Evolutionary conservation across 1,140 invertebrate species (phyloP).

Genomic region (Aphelinus certus): DNA sequence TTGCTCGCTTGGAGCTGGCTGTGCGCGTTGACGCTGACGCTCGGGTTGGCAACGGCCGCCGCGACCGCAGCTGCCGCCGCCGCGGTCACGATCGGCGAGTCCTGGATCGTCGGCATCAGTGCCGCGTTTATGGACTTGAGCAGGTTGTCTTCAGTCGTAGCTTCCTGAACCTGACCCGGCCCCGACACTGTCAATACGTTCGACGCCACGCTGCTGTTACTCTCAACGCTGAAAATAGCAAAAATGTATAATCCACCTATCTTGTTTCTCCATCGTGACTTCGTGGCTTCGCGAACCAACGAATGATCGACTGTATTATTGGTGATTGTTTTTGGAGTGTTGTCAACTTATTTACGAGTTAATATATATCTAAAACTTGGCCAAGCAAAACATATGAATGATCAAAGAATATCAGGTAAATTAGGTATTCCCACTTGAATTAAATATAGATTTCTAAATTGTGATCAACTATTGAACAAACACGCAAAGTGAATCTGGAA

Average conservation of each 20-base stretch:
- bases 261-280: no score
- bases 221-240: constrained; percentile 40
- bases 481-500: no score
- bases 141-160: constrained; percentile 66
- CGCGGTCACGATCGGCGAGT: constrained; percentile 66
- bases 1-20: constrained; percentile 53
- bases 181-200: constrained; percentile 22
- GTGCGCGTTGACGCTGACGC: constrained; percentile 48
- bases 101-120: constrained; percentile 66
- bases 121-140: constrained; percentile 64
- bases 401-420: no score
- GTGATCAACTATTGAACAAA: no score
- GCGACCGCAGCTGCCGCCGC: constrained; percentile 34
- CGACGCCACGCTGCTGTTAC: constrained; percentile 41
- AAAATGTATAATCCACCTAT: not conserved
- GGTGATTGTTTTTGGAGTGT: no score
- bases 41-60: constrained; percentile 37
- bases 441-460: no score
- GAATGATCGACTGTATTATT: no score
- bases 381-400: no score
- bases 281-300: no score
- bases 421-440: no score
- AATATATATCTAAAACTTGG: no score
- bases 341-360: no score
- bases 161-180: constrained; percentile 52